Evolutionary conservation across 2,113 vertebrate species (phyloP), one percentile per base, ranked within the genome.

Genomic region (Notiomystis cincta): DNA sequence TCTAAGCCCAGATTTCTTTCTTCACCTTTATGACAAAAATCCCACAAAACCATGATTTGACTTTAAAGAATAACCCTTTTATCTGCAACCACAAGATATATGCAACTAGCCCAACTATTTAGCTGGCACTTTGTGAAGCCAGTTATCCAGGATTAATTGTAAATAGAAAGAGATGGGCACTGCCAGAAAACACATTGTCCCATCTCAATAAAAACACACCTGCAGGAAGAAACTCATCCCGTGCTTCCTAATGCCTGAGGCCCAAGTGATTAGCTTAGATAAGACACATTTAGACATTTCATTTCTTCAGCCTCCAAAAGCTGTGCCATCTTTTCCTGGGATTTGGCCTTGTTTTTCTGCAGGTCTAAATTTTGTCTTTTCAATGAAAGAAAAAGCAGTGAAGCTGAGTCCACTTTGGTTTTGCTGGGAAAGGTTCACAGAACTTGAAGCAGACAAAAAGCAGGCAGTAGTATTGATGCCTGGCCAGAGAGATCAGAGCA

Each of bases 231-330:
- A 78, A 58, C 69, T 92, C 71, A 44, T 69, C 45, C 70, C 4
- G 0, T 51, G 19, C 22, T 84, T 56, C 50, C 47, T 80, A 38
- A 25, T 13, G 12, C 38, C 2, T 0, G 4, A 70, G 51, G 50
- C 64, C 67, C 80, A 81, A 64, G 83, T 83, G 76, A 50, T 72
- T 57, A 75, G 25, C 35, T 93, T 81, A 85, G 92, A 83, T 81
- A 73, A 89, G 54, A 57, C 60, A 50, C 3, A 3, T 80, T 53
- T 4, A 53, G 54, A 65, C 62, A 77, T 42, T 70, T 64, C 12
- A 76, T 86, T 96, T 93, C 50, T 90, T 88, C 35, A 62, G 25
- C 16, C 7, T 58, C 42, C 54, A 88, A 82, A 90, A 90, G 23
- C 69, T 53, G n/a, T 21, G 48, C 58, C 27, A 45, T 67, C 58